A percentile compares a stretch with the other conserved stretches of the same genome.
phyloP scores from a whole-genome alignment of 1,140 invertebrate genomes.

The Homarus americanus region DNA sequence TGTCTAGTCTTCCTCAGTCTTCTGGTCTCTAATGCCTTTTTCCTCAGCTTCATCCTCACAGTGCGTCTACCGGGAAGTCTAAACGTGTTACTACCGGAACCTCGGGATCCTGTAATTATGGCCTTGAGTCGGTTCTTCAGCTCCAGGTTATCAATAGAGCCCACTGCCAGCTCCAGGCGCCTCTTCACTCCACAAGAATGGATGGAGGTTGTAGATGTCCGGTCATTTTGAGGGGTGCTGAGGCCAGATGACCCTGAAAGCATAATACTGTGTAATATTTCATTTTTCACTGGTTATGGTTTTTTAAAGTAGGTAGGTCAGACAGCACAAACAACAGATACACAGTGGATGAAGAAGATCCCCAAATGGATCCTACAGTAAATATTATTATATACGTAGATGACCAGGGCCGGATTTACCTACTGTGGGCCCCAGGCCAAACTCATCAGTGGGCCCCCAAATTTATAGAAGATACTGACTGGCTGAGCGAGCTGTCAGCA shows the following conservation, averaged over 20 bases:
- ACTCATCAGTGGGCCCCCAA: too few relatives aligned
- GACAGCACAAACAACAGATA: too few relatives aligned
- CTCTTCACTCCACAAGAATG: conserved; percentile 63
- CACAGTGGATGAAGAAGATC: too few relatives aligned
- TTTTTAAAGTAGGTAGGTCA: too few relatives aligned
- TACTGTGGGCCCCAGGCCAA: too few relatives aligned
- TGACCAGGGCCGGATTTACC: too few relatives aligned
- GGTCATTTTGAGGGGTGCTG: conserved; percentile 49
- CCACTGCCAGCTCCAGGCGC: conserved; percentile 62
- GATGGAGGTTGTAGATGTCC: not conserved
- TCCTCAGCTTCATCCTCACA: conserved; percentile 53
- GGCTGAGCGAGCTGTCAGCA: too few relatives aligned
- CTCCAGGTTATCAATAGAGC: conserved; percentile 67
- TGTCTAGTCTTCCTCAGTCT: conserved; percentile 48
- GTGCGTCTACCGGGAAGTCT: conserved; percentile 3
- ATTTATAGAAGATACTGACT: too few relatives aligned
- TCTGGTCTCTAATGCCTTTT: conserved; percentile 51
- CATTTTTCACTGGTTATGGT: too few relatives aligned
- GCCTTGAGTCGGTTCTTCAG: conserved; percentile 70
- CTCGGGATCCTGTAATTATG: conserved; percentile 57
- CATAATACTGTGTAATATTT: not conserved
- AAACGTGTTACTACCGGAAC: not conserved
- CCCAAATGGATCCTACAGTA: too few relatives aligned
- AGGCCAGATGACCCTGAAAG: conserved; percentile 61
- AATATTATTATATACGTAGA: too few relatives aligned